A percentile compares a stretch with the other conserved stretches of the same genome.
Conservation (phyloP, 2,888 invertebrate species). For the Agrotis ipsilon region DNA sequence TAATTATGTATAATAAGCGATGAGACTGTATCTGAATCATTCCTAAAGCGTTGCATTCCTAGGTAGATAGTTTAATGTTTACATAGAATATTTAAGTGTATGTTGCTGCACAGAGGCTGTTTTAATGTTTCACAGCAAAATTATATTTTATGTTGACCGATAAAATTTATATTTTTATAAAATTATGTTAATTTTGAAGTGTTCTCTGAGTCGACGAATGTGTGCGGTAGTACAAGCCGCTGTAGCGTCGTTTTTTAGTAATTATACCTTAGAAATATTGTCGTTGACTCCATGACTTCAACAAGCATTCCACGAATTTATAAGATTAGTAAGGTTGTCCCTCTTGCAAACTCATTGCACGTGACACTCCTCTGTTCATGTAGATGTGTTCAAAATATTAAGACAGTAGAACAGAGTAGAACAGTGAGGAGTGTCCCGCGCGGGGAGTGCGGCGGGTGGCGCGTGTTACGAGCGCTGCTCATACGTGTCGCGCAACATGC, state of each 20-base stretch:
- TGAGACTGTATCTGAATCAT: slow-evolving; percentile 78
- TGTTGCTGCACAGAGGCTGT: slow-evolving; percentile 52
- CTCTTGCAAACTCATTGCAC: slow-evolving; percentile 13
- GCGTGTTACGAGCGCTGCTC: not conserved
- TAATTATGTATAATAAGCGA: slow-evolving; percentile 70
- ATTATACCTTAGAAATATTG: slow-evolving; percentile 43
- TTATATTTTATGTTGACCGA: slow-evolving; percentile 59
- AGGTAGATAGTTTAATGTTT: slow-evolving; percentile 64
- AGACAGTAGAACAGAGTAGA: not conserved
- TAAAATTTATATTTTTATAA: slow-evolving; percentile 62
- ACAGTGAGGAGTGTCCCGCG: not conserved
- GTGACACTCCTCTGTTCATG: not conserved
- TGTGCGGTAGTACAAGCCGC: too few species aligned
- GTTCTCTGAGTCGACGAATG: slow-evolving; percentile 13
- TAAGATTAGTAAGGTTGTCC: slow-evolving; percentile 53
- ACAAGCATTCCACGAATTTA: slow-evolving; percentile 83
- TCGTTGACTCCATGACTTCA: slow-evolving; percentile 85
- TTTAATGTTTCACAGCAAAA: slow-evolving; percentile 46
- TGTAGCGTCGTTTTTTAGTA: slow-evolving; percentile 25
- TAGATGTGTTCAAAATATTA: not conserved
- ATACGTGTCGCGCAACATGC: not conserved
- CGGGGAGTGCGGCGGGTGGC: not conserved
- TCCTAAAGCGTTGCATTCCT: slow-evolving; percentile 73
- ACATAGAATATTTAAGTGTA: slow-evolving; percentile 47
- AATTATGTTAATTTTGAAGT: slow-evolving; percentile 30